phyloP scores from a whole-genome alignment of 2,797 vertebrate species.

The Hipposideros larvatus region DNA sequence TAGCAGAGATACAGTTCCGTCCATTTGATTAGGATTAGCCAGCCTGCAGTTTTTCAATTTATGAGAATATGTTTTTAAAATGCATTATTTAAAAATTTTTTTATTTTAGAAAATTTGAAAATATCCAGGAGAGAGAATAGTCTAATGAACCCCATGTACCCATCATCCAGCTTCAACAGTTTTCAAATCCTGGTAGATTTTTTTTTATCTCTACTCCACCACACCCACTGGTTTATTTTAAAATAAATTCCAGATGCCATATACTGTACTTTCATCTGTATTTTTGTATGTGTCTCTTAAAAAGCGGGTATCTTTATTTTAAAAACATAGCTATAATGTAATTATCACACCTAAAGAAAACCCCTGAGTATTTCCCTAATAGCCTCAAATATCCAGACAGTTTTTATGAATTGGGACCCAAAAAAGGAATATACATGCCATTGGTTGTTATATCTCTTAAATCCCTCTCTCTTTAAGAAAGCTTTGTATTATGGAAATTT shows the following conservation, averaged over 20 bases:
- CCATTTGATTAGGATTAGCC: neutral
- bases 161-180: neutral
- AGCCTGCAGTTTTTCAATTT: constrained; percentile 15
- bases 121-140: neutral
- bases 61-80: neutral
- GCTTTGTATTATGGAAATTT: constrained; percentile 14
- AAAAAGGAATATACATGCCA: neutral
- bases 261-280: constrained; percentile 34
- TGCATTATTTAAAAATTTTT: neutral
- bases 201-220: constrained; percentile 4
- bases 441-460: constrained; percentile 15
- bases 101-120: constrained; percentile 41
- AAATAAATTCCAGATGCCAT: constrained; percentile 49
- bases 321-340: constrained; percentile 27
- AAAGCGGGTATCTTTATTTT: constrained; percentile 29
- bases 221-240: constrained; percentile 39
- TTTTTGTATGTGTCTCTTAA: constrained; percentile 39
- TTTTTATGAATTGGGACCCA: constrained; percentile 33
- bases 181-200: constrained; percentile 29
- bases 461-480: neutral
- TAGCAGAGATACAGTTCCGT: constrained; percentile 16
- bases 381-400: constrained; percentile 12
- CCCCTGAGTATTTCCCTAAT: neutral
- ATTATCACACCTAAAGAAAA: constrained; percentile 30
- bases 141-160: neutral